Percentiles rank a stretch among this genome's conserved stretches.
Conservation (phyloP, 1,140 invertebrate species). For the Hetaerina americana region DNA sequence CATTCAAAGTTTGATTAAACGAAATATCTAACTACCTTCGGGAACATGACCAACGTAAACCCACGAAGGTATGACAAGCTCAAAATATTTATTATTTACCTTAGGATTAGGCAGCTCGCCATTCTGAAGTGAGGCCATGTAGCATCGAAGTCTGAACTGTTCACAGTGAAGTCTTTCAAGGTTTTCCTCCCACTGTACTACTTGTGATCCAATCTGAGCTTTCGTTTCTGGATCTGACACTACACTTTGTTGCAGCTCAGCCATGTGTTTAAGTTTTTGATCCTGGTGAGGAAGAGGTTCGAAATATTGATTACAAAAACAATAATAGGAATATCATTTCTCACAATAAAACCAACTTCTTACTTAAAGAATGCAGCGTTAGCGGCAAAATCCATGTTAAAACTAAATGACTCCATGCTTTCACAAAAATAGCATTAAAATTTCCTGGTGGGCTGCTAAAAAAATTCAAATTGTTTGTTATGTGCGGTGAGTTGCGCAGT, state of each 20-base stretch:
- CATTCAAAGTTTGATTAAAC: too few relatives aligned
- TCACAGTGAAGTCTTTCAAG: slow-evolving; percentile 91
- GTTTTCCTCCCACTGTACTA: slow-evolving; percentile 93
- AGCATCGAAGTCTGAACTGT: slow-evolving; percentile 89
- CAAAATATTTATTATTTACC: slow-evolving; percentile 57
- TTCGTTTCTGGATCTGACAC: slow-evolving; percentile 83
- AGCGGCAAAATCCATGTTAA: too few relatives aligned
- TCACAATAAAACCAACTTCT: too few relatives aligned
- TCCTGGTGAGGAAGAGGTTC: slow-evolving; percentile 47
- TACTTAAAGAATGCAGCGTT: too few relatives aligned
- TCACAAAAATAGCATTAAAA: too few relatives aligned
- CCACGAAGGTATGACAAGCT: too few relatives aligned
- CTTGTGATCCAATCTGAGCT: slow-evolving; percentile 82
- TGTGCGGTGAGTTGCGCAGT: neutral
- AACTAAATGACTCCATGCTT: too few relatives aligned
- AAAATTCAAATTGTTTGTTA: too few relatives aligned
- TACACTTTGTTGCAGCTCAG: slow-evolving; percentile 87
- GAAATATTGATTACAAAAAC: neutral
- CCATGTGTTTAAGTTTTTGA: slow-evolving; percentile 94
- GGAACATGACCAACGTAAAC: too few relatives aligned
- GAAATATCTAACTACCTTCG: too few relatives aligned
- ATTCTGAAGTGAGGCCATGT: slow-evolving; percentile 91
- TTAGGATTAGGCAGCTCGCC: slow-evolving; percentile 95
- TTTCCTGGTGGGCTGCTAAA: too few relatives aligned
- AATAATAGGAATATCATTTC: too few relatives aligned